These are phyloP conservation scores for Stenichneumon culpator DNA, from an alignment of 2,888 invertebrate species.

Conservation along the genomic window DNA sequence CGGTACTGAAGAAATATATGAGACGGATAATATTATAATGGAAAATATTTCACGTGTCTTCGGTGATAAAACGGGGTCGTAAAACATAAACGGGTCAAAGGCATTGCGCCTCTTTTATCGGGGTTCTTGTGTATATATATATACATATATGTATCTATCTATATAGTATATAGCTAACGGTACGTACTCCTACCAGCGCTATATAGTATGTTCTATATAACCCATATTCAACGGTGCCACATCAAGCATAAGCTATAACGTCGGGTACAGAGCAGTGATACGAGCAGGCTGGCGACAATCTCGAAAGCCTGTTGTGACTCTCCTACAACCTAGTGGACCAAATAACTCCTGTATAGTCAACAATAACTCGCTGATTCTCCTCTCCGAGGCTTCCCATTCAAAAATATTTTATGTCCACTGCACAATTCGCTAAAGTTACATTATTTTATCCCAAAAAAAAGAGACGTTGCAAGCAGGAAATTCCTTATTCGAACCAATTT, in stretches of 20 bases:
- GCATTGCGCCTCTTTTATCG: slow-evolving; percentile 34
- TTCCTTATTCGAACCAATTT: neutral
- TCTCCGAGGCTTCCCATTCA: slow-evolving; percentile 10
- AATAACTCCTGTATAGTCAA: slow-evolving; percentile 10
- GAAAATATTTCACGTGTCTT: slow-evolving; percentile 65
- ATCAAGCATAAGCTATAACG: slow-evolving; percentile 41
- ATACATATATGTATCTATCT: neutral
- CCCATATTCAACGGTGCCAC: slow-evolving; percentile 19
- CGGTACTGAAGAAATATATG: slow-evolving; percentile 47
- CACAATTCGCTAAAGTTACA: neutral
- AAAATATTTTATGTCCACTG: slow-evolving; percentile 11
- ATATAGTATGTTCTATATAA: slow-evolving; percentile 31
- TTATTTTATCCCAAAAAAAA: neutral
- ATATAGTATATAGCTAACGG: neutral
- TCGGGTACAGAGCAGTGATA: slow-evolving; percentile 9
- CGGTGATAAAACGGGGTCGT: slow-evolving; percentile 61
- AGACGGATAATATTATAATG: slow-evolving; percentile 64
- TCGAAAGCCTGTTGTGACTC: neutral
- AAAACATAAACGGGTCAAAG: slow-evolving; percentile 58
- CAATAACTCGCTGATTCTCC: slow-evolving; percentile 21
- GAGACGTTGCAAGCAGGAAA: neutral
- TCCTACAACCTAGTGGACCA: neutral
- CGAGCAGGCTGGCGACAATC: neutral
- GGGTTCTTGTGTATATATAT: neutral
- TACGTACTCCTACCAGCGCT: slow-evolving; percentile 6